Conservation (phyloP, 2,113 vertebrate genomes). For the Amia ocellicauda region DNA sequence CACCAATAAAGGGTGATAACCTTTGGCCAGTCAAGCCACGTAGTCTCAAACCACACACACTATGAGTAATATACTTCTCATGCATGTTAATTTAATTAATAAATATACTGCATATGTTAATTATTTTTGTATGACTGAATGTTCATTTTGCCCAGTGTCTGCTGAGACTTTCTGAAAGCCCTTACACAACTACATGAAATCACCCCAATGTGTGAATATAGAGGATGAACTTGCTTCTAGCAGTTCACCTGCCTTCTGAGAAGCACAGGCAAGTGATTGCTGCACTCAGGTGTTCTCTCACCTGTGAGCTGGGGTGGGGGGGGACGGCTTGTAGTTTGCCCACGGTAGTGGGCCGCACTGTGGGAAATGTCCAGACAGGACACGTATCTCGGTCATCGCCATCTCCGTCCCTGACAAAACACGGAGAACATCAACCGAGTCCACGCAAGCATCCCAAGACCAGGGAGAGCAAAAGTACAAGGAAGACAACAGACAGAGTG, state of each 20-base stretch:
- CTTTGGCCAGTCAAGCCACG: no score
- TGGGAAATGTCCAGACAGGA: constrained; percentile 92
- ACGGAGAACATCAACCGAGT: no score
- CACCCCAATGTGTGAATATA: neutral
- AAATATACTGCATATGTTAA: no score
- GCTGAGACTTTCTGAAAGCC: no score
- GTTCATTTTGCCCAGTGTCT: no score
- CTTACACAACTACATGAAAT: no score
- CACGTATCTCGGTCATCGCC: constrained; percentile 80
- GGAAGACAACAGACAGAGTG: neutral
- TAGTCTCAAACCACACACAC: no score
- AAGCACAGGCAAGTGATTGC: neutral
- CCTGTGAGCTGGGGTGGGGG: constrained; percentile 74
- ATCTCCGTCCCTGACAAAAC: constrained; percentile 78
- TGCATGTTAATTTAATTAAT: neutral
- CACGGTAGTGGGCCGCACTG: constrained; percentile 81
- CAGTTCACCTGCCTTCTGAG: neutral
- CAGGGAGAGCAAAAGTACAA: neutral
- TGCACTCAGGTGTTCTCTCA: constrained; percentile 42
- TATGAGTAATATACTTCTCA: no score
- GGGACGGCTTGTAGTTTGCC: constrained; percentile 85
- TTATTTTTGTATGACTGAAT: no score
- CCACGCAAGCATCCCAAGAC: neutral
- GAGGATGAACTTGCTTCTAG: no score
- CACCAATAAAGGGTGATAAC: no score